Base-by-base conservation (phyloP, 2,888 invertebrate genomes). In the Nebria salina region DNA sequence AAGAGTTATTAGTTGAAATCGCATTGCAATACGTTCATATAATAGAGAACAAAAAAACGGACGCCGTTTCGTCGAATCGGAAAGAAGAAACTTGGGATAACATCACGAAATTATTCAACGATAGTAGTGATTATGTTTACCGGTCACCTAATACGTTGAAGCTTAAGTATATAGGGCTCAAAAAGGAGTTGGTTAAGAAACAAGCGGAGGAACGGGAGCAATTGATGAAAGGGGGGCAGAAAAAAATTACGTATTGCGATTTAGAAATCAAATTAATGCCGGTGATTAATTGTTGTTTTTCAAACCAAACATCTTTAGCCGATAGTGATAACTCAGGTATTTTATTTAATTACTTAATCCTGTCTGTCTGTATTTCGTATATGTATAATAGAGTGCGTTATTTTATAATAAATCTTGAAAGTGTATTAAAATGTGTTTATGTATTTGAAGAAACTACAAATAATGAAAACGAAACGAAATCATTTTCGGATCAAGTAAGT, bases 11-110 rank as follows among this genome's bases (percentile, higher is more conserved):
- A 25, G 20, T 68, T 13, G 68, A 68, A 68, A 68, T 68, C 20
- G 68, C 68, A 1, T 20, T 25, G 26, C 20, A 68, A 68, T 68
- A 68, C 68, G 20, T 68, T 2, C 25, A 68, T 68, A 68, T 68
- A 68, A 68, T 68, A 11, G 68, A 68, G 13, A 68, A 68, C 13
- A 68, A 68, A 15, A 68, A 68, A 26, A 68, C 68, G 8, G 68
- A 68, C 15, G 26, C 20, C 1, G 15, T 68, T 2, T 25, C 20
- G 1, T 20, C 26, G 26, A 20, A 68, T 25, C 20, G 68, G 2
- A 68, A 68, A 68, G 25, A 68, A 11, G 68, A 68, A 68, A 26
- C 68, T 11, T 68, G 68, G 68, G 26, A 68, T 68, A 26, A 68
- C 2, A 68, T 68, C 13, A 26, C 68, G 9, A 68, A 68, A 68